Evolutionary conservation across 2,888 invertebrate genomes (phyloP).

Genomic region (Lagria hirta): DNA sequence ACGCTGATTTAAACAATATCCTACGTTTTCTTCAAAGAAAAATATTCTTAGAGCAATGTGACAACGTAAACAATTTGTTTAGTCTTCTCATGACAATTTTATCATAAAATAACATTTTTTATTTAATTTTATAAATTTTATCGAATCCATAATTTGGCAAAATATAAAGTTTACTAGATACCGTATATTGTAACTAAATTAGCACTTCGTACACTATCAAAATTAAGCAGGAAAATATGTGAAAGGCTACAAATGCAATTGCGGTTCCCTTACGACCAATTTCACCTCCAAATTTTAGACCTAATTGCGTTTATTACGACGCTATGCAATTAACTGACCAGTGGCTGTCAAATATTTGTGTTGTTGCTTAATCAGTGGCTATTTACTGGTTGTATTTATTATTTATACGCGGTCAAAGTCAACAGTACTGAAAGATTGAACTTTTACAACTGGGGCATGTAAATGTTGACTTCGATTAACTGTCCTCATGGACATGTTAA

Average conservation of each 20-base stretch:
- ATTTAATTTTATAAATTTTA: background rate
- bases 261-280: constrained; percentile 21
- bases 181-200: too few species aligned
- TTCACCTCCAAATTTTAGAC: constrained; percentile 24
- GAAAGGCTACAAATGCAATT: constrained; percentile 19
- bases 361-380: constrained; percentile 20
- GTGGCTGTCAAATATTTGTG: constrained; percentile 22
- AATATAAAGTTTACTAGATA: background rate
- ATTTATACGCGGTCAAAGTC: constrained; percentile 9
- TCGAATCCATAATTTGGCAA: background rate
- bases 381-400: constrained; percentile 20
- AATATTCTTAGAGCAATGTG: constrained; percentile 18
- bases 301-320: constrained; percentile 27
- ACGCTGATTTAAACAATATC: constrained; percentile 31
- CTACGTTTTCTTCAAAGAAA: constrained; percentile 19
- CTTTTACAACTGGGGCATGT: constrained; percentile 15
- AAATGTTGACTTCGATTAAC: constrained; percentile 21
- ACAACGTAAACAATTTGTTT: constrained; percentile 26
- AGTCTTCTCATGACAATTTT: constrained; percentile 15
- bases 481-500: constrained; percentile 19
- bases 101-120: constrained; percentile 8
- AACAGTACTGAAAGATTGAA: constrained; percentile 1
- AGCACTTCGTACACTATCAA: background rate
- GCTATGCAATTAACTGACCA: constrained; percentile 28
- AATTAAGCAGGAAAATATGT: constrained; percentile 8